These are phyloP conservation scores for Clarias laeviceps DNA, from an alignment of 2,797 vertebrate species.

Conservation along the genomic window DNA sequence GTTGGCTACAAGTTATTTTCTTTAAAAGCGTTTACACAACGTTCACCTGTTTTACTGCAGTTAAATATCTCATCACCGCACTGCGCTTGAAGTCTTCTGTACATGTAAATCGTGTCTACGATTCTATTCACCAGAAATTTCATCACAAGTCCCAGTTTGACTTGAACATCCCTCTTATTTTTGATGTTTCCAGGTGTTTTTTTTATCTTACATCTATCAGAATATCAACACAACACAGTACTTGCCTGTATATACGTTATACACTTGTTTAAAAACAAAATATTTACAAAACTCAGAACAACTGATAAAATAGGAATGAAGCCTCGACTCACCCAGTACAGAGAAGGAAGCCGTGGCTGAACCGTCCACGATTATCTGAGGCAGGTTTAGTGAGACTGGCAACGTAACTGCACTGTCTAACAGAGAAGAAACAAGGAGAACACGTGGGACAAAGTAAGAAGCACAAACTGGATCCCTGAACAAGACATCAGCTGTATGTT, in stretches of 20 bases:
- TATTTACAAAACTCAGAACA: not conserved
- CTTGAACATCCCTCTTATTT: not conserved
- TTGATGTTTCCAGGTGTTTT: not conserved
- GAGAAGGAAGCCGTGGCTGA: slow-evolving; percentile 79
- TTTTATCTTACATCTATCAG: not conserved
- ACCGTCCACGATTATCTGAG: slow-evolving; percentile 75
- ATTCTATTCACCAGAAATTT: not conserved
- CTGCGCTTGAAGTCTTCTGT: no score
- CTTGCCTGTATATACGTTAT: not conserved
- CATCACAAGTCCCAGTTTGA: no score
- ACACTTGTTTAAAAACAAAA: not conserved
- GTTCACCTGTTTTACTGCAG: no score
- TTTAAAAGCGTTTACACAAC: no score
- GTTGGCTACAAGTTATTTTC: not conserved
- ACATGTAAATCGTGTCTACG: no score
- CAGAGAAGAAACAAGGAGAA: not conserved
- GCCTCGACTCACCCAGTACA: slow-evolving; percentile 75
- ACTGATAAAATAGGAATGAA: not conserved
- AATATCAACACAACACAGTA: not conserved
- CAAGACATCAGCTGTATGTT: not conserved
- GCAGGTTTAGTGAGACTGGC: slow-evolving; percentile 73
- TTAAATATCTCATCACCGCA: no score
- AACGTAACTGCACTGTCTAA: slow-evolving; percentile 64
- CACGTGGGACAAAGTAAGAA: not conserved
- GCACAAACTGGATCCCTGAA: not conserved